Evolutionary conservation across 2,113 vertebrate genomes (phyloP).

Genomic region (Melanerpes formicivorus): DNA sequence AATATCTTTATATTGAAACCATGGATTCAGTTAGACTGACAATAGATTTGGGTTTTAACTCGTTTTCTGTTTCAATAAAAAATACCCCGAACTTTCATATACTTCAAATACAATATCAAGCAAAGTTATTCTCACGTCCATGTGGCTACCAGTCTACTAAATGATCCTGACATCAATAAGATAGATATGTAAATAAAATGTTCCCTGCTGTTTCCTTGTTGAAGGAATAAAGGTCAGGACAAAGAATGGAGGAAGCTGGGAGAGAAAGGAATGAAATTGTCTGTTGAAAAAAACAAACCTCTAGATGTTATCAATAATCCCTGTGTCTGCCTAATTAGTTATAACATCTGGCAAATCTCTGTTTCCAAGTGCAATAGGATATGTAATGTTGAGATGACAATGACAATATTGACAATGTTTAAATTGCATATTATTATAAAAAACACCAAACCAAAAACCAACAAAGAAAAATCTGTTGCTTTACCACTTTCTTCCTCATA

Average conservation of each 20-base stretch:
- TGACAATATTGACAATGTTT: background rate
- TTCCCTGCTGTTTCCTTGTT: background rate
- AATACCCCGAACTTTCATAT: background rate
- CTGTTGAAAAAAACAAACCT: background rate
- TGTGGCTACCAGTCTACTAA: background rate
- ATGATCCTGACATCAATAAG: background rate
- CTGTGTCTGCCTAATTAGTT: background rate
- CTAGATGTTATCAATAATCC: background rate
- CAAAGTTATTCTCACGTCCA: background rate
- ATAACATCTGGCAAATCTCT: conserved; percentile 12
- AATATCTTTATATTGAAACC: background rate
- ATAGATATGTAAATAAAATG: background rate
- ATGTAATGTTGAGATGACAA: background rate
- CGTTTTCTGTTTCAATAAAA: background rate
- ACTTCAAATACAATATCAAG: background rate
- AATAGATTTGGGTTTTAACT: background rate
- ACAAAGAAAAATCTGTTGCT: background rate
- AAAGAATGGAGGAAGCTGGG: background rate
- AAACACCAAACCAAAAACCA: background rate
- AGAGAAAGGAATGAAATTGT: background rate
- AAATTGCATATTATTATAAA: background rate
- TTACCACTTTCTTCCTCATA: background rate
- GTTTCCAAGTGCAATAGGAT: background rate
- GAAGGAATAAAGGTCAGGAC: background rate
- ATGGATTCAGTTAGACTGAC: background rate